These are phyloP conservation scores for Nemopilema nomurai DNA, from an alignment of 30 jellyfish, hydroid and myxozoan genomes.

Conservation along the genomic window DNA sequence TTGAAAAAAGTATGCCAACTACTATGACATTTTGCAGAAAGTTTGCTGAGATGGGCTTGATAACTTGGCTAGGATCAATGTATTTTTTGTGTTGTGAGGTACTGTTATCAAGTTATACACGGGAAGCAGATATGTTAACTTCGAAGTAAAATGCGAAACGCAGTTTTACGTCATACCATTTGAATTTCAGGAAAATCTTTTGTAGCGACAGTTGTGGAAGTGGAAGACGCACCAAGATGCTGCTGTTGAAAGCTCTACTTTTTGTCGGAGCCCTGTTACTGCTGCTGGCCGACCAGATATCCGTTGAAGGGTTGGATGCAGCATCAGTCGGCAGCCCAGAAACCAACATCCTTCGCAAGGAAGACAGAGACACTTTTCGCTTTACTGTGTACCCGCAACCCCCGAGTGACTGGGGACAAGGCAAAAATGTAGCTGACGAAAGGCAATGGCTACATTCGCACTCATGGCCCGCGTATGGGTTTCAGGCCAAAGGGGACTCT, in stretches of 20 bases:
- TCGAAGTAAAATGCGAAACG: too few species aligned
- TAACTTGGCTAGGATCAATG: too few species aligned
- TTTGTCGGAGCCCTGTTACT: not conserved
- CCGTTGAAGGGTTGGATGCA: not conserved
- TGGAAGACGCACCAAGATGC: not conserved
- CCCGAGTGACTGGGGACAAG: constrained; percentile 20
- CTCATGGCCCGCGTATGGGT: not conserved
- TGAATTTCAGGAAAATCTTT: not conserved
- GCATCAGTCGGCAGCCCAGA: constrained; percentile 3
- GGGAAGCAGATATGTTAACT: too few species aligned
- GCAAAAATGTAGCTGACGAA: constrained; percentile 6
- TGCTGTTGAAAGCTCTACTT: not conserved
- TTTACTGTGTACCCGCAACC: not conserved
- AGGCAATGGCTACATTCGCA: not conserved
- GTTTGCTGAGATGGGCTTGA: too few species aligned
- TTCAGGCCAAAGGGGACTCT: constrained; percentile 7
- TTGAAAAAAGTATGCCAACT: too few species aligned
- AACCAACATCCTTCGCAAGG: not conserved
- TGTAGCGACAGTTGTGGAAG: not conserved
- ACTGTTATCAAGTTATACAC: too few species aligned
- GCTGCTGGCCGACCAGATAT: not conserved
- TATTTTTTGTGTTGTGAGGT: too few species aligned
- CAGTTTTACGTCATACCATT: too few species aligned
- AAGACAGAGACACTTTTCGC: not conserved
- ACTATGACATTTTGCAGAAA: too few species aligned